Base-by-base conservation (phyloP, 2,113 vertebrate species). In the Phrynocephalus versicolor region DNA sequence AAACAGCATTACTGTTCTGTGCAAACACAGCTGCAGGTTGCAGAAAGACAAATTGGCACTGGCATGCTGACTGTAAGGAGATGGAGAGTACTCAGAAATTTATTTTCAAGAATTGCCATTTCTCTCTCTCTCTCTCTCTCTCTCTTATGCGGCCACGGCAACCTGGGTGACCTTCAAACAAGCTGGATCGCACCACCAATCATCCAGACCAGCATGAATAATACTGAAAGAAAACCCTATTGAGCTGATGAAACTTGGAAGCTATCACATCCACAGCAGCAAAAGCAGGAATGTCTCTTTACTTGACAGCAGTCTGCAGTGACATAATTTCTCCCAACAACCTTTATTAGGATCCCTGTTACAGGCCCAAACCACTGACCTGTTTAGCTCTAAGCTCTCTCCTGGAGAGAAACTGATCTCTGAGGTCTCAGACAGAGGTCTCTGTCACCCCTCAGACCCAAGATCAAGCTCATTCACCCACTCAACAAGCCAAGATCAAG, bases 11-110 rank as follows among this genome's bases (percentile, higher is more conserved):
- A 76, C 18, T 75, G 15, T 51, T 30, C 39, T 45, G 57, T 45
- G 72, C 1, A 41, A 75, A 19, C 57, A 41, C 58, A 64, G 37
- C 58, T 74, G 71, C 41, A n/a, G n/a, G 73, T 18, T 51, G 45
- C 72, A 83, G 37, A 76, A 75, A 84, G 72, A 27, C 39, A 84
- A 84, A 65, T 64, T 51, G 12, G 75, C 39, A 75, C 64, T 25
- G 58, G 62, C 73, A 62, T 19, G 16, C 37, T 33, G 8, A 25
- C 58, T 33, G 6, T 33, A 30, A 45, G 30, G 37, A 41, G 58
- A 55, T 18, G 23, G 41, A 39, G 58, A 25, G 37, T 30, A 81
- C 19, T 51, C n/a, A 69, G 25, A 62, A 62, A 60, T 3, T 71
- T 58, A 39, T 69, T 45, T 45, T 51, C 6, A 60, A 72, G 35